These are phyloP conservation scores for Eutrigla gurnardus DNA, from an alignment of 2,797 vertebrate genomes.

Conservation along the genomic window DNA sequence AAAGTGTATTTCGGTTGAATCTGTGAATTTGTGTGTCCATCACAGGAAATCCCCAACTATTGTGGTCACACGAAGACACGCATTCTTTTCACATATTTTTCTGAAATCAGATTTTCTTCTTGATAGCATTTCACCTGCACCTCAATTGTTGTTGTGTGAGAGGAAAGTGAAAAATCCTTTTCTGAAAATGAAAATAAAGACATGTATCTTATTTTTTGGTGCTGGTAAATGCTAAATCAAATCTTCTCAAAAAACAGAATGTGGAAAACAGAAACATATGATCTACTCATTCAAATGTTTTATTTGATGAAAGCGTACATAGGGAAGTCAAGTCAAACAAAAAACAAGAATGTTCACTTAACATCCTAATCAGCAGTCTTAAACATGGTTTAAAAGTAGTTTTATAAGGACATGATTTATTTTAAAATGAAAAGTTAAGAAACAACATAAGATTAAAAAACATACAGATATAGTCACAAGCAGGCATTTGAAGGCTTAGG, in stretches of 20 bases:
- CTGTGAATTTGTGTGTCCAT: too few relatives aligned
- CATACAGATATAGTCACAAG: too few relatives aligned
- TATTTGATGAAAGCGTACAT: conserved; percentile 9
- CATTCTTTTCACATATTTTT: neutral
- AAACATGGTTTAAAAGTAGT: too few relatives aligned
- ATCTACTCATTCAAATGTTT: neutral
- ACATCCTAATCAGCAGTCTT: too few relatives aligned
- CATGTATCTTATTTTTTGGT: neutral
- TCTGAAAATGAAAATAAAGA: neutral
- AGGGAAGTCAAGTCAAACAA: neutral
- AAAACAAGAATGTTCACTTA: neutral
- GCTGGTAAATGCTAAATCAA: neutral
- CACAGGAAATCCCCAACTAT: too few relatives aligned
- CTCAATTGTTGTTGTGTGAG: neutral
- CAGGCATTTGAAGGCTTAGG: too few relatives aligned
- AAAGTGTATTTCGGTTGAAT: too few relatives aligned
- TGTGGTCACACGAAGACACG: too few relatives aligned
- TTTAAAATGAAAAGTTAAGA: too few relatives aligned
- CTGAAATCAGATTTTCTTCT: neutral
- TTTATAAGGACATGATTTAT: too few relatives aligned
- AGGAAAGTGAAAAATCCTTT: neutral
- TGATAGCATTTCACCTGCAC: neutral
- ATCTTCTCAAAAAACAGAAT: neutral
- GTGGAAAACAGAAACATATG: neutral
- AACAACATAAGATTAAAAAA: too few relatives aligned